Conservation (phyloP, 2,888 invertebrate genomes). For the Phengaris alcon region DNA sequence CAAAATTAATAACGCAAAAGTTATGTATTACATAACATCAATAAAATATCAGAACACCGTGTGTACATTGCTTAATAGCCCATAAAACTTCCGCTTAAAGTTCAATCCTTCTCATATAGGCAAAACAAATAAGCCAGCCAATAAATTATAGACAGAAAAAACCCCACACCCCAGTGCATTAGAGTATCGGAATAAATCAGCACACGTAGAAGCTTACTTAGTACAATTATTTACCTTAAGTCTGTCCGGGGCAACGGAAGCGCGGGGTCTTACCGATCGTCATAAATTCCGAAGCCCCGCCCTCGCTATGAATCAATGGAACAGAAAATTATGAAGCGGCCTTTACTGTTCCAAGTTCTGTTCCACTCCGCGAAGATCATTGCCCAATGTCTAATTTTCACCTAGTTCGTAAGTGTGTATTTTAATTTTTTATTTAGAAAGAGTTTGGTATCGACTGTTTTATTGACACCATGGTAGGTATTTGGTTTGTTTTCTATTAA, state of each 20-base stretch:
- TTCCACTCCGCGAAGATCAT: too few relatives aligned
- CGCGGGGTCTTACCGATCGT: constrained; percentile 47
- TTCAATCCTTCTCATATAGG: constrained; percentile 11
- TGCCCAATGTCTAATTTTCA: too few relatives aligned
- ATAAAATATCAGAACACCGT: too few relatives aligned
- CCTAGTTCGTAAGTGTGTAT: too few relatives aligned
- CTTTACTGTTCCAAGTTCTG: not conserved
- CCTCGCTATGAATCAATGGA: constrained; percentile 56
- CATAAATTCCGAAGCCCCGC: constrained; percentile 58
- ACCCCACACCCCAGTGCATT: constrained; percentile 27
- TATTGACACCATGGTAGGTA: too few relatives aligned
- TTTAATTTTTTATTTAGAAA: too few relatives aligned
- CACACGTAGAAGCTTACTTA: constrained; percentile 47
- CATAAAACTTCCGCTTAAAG: not conserved
- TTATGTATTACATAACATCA: too few relatives aligned
- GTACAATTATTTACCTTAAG: constrained; percentile 55
- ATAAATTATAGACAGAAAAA: constrained; percentile 31
- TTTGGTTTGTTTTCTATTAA: too few relatives aligned
- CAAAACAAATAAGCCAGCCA: not conserved
- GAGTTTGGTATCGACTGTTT: too few relatives aligned
- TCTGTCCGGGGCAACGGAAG: constrained; percentile 45
- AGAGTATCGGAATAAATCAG: constrained; percentile 44
- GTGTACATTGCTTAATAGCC: too few relatives aligned
- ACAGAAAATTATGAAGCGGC: constrained; percentile 47
- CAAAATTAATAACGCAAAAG: too few relatives aligned